Conservation (phyloP, 2,113 vertebrate species). For the Eupsittula cactorum region DNA sequence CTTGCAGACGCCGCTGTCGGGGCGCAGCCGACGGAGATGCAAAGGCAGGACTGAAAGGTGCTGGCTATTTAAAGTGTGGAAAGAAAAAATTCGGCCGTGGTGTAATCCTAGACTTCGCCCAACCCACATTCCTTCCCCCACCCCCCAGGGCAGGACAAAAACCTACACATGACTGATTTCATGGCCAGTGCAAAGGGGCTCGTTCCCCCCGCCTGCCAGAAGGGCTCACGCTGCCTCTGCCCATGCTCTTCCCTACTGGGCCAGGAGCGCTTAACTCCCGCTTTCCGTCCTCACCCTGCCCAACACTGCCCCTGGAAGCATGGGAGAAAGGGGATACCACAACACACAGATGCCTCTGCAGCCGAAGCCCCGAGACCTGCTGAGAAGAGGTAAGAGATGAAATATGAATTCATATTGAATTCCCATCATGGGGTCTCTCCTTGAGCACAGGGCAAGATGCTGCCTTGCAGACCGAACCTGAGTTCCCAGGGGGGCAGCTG, state of each 20-base stretch:
- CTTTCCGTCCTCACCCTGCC: background rate
- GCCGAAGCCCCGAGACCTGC: background rate
- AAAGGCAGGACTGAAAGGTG: constrained; percentile 59
- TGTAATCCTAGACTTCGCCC: constrained; percentile 86
- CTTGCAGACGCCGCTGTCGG: constrained; percentile 56
- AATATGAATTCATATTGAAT: fast-evolving
- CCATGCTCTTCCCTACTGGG: background rate
- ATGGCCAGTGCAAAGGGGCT: constrained; percentile 44
- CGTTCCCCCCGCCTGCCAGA: background rate
- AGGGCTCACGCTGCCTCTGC: background rate
- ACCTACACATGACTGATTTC: constrained; percentile 60
- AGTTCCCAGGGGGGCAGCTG: fast-evolving
- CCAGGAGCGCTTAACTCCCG: fast-evolving
- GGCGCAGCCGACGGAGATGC: background rate
- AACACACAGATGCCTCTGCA: background rate
- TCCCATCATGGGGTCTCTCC: background rate
- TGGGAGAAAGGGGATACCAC: background rate
- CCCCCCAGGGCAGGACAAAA: constrained; percentile 64
- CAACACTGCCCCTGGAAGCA: fast-evolving
- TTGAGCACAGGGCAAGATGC: background rate
- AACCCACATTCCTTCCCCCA: constrained; percentile 78
- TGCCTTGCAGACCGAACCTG: fast-evolving
- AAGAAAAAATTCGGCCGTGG: constrained; percentile 65
- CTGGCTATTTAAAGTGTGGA: constrained; percentile 79
- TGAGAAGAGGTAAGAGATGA: background rate